These are phyloP conservation scores for Tinea pellionella DNA, from an alignment of 2,888 invertebrate species.

Conservation along the genomic window DNA sequence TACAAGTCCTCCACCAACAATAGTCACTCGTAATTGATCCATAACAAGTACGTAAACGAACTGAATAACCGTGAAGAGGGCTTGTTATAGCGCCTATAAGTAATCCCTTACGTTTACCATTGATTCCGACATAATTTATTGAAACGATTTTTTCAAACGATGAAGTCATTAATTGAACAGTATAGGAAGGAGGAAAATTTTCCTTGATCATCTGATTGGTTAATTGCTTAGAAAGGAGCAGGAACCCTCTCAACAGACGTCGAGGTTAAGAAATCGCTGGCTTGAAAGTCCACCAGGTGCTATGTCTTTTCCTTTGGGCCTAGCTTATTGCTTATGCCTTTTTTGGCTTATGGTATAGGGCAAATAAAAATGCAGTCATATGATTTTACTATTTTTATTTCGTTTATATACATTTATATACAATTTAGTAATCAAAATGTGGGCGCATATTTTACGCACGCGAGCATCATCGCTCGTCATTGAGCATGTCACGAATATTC, in stretches of 20 bases:
- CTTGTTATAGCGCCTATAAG: background rate
- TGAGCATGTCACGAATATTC: slow-evolving; percentile 40
- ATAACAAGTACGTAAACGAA: background rate
- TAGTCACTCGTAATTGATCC: background rate
- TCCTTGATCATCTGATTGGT: too few species aligned
- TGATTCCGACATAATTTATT: background rate
- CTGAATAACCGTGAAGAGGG: background rate
- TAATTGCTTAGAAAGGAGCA: too few species aligned
- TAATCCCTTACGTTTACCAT: background rate
- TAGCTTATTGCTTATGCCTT: too few species aligned
- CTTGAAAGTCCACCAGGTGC: too few species aligned
- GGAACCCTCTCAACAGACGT: too few species aligned
- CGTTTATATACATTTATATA: slow-evolving; percentile 65
- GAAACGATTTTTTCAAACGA: too few species aligned
- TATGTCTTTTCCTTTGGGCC: too few species aligned
- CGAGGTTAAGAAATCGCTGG: too few species aligned
- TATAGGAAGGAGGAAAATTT: too few species aligned
- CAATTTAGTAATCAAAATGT: slow-evolving; percentile 32
- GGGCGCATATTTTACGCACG: slow-evolving; percentile 23
- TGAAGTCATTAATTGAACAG: too few species aligned
- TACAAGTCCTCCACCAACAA: slow-evolving; percentile 1
- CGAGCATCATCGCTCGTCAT: slow-evolving; percentile 38
- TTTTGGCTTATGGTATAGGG: background rate
- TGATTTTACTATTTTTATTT: slow-evolving; percentile 55
- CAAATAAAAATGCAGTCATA: background rate